Evolutionary conservation across 2,888 invertebrate genomes (phyloP).

Genomic region (Chrysina gloriosa): DNA sequence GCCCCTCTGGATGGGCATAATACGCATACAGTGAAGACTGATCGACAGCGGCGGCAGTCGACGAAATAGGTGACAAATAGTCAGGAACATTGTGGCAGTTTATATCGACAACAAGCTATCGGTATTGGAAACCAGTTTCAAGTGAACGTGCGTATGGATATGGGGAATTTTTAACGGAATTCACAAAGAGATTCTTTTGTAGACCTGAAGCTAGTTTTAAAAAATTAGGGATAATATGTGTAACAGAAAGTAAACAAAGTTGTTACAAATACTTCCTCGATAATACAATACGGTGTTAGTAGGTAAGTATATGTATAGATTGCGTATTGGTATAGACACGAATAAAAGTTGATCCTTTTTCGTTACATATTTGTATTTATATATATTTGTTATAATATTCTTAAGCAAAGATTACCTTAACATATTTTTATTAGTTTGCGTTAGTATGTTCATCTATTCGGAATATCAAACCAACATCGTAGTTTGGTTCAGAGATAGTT

Average conservation of each 20-base stretch:
- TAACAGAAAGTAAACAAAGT: conserved; percentile 23
- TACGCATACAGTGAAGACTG: conserved; percentile 26
- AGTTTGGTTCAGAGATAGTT: no score
- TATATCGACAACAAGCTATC: conserved; percentile 26
- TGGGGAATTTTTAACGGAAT: conserved; percentile 27
- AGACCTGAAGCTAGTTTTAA: conserved; percentile 4
- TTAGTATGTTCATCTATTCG: no score
- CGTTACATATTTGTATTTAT: no score
- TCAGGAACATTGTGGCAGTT: conserved; percentile 23
- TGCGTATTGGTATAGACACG: no score
- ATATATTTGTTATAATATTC: no score
- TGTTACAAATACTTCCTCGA: conserved; percentile 38
- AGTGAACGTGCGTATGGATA: background rate
- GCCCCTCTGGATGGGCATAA: conserved; percentile 46
- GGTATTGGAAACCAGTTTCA: conserved; percentile 16
- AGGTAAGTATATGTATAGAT: no score
- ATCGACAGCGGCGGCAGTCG: conserved; percentile 17
- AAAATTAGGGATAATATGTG: conserved; percentile 1
- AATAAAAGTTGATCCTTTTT: no score
- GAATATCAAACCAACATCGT: no score
- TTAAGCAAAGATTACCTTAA: no score
- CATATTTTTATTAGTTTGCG: no score
- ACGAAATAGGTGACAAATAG: conserved; percentile 39
- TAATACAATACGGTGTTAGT: no score
- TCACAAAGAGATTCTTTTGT: conserved; percentile 13